A percentile compares a stretch with the other conserved stretches of the same genome.
Conservation (phyloP, 2,797 vertebrate species). For the Oryzias sinensis region DNA sequence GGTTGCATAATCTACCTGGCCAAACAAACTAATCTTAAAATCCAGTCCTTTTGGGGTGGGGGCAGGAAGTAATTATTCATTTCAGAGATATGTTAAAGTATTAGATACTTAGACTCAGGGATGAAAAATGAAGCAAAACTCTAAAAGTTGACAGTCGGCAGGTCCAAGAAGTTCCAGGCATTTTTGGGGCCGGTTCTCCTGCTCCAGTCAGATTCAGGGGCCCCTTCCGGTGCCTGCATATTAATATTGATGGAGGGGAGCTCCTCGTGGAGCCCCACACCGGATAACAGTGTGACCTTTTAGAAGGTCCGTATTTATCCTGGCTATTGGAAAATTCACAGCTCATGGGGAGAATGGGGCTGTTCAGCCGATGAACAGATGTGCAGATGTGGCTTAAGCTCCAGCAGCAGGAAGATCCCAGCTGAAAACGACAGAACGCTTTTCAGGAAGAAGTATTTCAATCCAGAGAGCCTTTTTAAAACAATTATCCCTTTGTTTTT, state of each 20-base stretch:
- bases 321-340: slow-evolving; percentile 55
- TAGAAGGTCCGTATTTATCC: slow-evolving; percentile 59
- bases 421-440: neutral
- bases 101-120: too few relatives aligned
- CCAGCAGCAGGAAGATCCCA: too few relatives aligned
- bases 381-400: slow-evolving; percentile 46
- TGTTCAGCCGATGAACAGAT: slow-evolving; percentile 20
- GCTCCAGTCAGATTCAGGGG: slow-evolving; percentile 47
- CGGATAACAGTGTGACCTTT: slow-evolving; percentile 72
- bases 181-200: slow-evolving; percentile 24
- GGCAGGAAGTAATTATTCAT: slow-evolving; percentile 22
- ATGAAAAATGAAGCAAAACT: too few relatives aligned
- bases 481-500: slow-evolving; percentile 57
- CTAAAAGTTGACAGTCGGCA: too few relatives aligned
- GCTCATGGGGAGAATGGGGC: slow-evolving; percentile 38
- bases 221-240: slow-evolving; percentile 47
- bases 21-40: slow-evolving; percentile 28
- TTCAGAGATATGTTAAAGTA: neutral
- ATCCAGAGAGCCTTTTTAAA: slow-evolving; percentile 48
- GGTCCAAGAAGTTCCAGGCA: slow-evolving; percentile 4
- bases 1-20: slow-evolving; percentile 42
- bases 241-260: slow-evolving; percentile 71
- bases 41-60: neutral
- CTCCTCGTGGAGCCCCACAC: slow-evolving; percentile 38
- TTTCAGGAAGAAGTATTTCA: slow-evolving; percentile 55